phyloP scores from a whole-genome alignment of 1,140 invertebrate genomes.

The Drosophila quadrilineata region DNA sequence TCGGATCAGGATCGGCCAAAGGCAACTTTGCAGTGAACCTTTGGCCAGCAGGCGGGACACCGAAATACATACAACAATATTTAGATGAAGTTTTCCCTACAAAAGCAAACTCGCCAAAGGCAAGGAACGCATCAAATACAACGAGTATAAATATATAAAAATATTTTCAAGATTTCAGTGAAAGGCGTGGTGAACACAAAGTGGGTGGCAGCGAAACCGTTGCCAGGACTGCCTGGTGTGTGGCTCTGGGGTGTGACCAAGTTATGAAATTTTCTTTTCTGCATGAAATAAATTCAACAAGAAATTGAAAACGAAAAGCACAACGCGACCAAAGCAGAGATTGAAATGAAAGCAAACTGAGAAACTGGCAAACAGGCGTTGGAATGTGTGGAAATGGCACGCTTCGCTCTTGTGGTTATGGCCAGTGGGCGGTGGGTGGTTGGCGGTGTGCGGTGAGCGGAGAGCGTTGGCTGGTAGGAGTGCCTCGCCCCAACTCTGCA shows the following conservation, averaged over 20 bases:
- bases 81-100: conserved; percentile 61
- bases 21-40: neutral
- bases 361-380: conserved; percentile 26
- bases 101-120: conserved; percentile 42
- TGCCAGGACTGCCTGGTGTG: too few relatives aligned
- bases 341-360: conserved; percentile 70
- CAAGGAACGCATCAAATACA: conserved; percentile 58
- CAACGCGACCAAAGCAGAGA: conserved; percentile 38
- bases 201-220: too few relatives aligned
- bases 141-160: conserved; percentile 62
- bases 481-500: neutral
- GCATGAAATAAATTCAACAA: conserved; percentile 67
- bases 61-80: conserved; percentile 53
- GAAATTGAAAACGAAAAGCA: conserved; percentile 64
- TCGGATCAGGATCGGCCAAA: conserved; percentile 35
- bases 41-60: conserved; percentile 15
- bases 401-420: too few relatives aligned
- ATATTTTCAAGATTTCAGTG: conserved; percentile 12
- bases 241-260: neutral
- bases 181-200: neutral
- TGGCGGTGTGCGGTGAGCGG: neutral
- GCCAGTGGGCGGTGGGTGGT: neutral
- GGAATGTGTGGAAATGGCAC: conserved; percentile 55
- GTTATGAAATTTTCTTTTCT: conserved; percentile 51
- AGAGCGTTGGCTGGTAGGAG: conserved; percentile 1